Evolutionary conservation across 1,140 invertebrate species (phyloP).

Genomic region (Ceratoteleas bidentatus): DNA sequence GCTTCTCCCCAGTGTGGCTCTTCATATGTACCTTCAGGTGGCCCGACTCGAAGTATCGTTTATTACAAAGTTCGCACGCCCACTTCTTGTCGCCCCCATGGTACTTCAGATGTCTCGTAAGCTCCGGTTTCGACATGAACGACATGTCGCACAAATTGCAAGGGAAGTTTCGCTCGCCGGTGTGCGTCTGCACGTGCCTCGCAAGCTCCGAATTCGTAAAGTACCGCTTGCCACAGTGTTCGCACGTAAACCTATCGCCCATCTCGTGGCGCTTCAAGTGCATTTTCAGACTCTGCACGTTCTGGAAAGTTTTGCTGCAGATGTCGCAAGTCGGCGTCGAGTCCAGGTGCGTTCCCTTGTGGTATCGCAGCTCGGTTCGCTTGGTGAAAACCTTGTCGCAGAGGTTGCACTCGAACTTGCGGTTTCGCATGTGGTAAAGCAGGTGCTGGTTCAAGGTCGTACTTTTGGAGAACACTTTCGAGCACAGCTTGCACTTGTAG

Average conservation of each 20-base stretch:
- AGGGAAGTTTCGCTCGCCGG: slow-evolving; percentile 64
- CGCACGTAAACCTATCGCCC: slow-evolving; percentile 63
- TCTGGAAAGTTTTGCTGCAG: slow-evolving; percentile 75
- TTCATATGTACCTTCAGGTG: slow-evolving; percentile 82
- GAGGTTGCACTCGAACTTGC: slow-evolving; percentile 58
- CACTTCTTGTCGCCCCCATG: slow-evolving; percentile 71
- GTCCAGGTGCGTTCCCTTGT: slow-evolving; percentile 65
- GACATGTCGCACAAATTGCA: slow-evolving; percentile 69
- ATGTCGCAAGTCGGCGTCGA: slow-evolving; percentile 68
- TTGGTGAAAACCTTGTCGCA: slow-evolving; percentile 63
- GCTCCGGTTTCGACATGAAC: slow-evolving; percentile 70
- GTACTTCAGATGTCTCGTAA: slow-evolving; percentile 71
- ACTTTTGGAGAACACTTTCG: slow-evolving; percentile 32
- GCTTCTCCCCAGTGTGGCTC: slow-evolving; percentile 81
- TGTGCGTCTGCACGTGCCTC: slow-evolving; percentile 70
- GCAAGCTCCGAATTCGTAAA: slow-evolving; percentile 71
- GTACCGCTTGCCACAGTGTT: slow-evolving; percentile 68
- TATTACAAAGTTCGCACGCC: slow-evolving; percentile 81
- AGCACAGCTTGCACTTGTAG: slow-evolving; percentile 45
- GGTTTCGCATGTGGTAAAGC: slow-evolving; percentile 43
- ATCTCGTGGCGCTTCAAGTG: slow-evolving; percentile 78
- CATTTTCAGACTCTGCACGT: slow-evolving; percentile 76
- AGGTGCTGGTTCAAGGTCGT: slow-evolving; percentile 34
- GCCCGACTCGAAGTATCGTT: slow-evolving; percentile 73
- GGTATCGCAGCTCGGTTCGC: slow-evolving; percentile 62